These are phyloP conservation scores for Arion vulgaris DNA, from an alignment of 1,140 invertebrate species.

Conservation along the genomic window DNA sequence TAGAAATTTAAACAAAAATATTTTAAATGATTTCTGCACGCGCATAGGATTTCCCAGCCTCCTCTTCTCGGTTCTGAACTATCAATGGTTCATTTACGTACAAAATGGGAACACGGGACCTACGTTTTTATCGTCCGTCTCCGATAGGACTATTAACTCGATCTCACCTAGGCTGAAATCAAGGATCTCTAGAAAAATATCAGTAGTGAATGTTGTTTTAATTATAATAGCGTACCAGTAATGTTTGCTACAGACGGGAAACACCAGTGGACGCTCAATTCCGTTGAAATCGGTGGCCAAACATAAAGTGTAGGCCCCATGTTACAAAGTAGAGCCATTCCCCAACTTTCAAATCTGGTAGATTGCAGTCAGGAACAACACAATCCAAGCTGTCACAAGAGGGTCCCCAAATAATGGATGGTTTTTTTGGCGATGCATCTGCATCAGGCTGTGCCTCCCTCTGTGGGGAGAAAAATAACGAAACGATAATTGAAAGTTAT, in stretches of 20 bases:
- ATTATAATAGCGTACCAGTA: background rate
- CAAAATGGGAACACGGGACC: no score
- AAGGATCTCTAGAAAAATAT: background rate
- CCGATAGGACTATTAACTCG: no score
- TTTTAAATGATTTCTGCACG: no score
- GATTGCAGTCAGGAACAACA: background rate
- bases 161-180: no score
- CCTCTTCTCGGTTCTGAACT: no score
- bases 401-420: conserved; percentile 62
- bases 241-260: background rate
- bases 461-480: no score
- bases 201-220: background rate
- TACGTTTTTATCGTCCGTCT: no score
- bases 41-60: background rate
- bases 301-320: background rate
- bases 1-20: no score
- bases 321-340: conserved; percentile 2
- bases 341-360: background rate
- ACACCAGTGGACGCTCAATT: background rate
- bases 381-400: background rate
- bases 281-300: background rate
- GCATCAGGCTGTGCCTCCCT: background rate
- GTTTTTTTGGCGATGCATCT: background rate
- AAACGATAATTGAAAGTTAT: no score
- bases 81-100: no score